Conservation (phyloP, 2,888 invertebrate species). For the Oxystoma pomonae region DNA sequence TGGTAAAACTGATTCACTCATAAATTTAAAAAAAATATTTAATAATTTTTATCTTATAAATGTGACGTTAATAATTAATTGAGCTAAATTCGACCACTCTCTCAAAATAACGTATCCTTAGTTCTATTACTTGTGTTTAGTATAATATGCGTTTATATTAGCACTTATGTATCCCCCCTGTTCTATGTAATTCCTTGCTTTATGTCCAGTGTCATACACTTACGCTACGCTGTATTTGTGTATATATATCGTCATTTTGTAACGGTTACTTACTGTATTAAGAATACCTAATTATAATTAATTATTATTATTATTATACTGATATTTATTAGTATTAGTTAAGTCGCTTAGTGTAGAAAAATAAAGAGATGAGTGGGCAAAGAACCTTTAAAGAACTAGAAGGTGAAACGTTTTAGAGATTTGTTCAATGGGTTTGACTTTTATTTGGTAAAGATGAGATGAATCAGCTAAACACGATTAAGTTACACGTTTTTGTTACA, state of each 20-base stretch:
- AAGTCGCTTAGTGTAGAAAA: constrained; percentile 41
- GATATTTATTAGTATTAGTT: constrained; percentile 44
- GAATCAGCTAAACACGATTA: constrained; percentile 16
- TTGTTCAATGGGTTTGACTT: constrained; percentile 28
- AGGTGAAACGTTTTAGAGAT: constrained; percentile 33
- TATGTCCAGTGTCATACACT: constrained; percentile 47
- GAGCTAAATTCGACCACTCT: constrained; percentile 27
- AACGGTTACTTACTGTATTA: constrained; percentile 46
- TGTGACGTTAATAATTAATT: too few species aligned
- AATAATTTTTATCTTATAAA: constrained; percentile 20
- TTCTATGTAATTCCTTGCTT: constrained; percentile 46
- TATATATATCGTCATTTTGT: constrained; percentile 46
- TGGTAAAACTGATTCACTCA: constrained; percentile 44
- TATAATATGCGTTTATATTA: constrained; percentile 26
- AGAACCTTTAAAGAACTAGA: constrained; percentile 12
- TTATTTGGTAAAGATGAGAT: constrained; percentile 26
- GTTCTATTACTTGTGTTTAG: constrained; percentile 33
- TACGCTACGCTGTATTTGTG: constrained; percentile 46
- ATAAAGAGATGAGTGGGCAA: constrained; percentile 21
- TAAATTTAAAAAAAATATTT: too few species aligned
- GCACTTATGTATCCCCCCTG: constrained; percentile 32
- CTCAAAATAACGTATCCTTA: constrained; percentile 25
- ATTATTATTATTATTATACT: constrained; percentile 42
- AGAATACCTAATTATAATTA: constrained; percentile 45
- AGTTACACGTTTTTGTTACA: constrained; percentile 19